A percentile compares a stretch with the other conserved stretches of the same genome.
phyloP scores from a whole-genome alignment of 2,113 vertebrate species.

The Rhabdomys dilectus region DNA sequence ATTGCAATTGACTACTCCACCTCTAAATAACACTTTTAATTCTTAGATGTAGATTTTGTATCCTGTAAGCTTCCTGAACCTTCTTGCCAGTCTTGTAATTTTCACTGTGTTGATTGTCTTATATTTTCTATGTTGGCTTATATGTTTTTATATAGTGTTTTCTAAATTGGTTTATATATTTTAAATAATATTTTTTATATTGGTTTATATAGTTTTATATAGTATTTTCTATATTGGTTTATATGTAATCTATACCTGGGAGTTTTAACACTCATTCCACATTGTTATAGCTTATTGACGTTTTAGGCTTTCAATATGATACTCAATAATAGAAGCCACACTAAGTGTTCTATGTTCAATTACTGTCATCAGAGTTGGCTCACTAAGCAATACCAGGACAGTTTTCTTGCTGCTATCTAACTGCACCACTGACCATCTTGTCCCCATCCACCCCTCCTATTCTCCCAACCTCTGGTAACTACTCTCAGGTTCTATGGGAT shows the following conservation, averaged over 20 bases:
- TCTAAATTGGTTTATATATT: not conserved
- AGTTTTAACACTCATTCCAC: not conserved
- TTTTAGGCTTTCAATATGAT: not conserved
- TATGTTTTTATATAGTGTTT: no score
- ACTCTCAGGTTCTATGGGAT: not conserved
- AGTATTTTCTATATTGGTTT: no score
- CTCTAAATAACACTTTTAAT: constrained; percentile 12
- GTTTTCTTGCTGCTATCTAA: not conserved
- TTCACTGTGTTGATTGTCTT: not conserved
- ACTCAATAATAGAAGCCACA: not conserved
- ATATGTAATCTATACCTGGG: not conserved
- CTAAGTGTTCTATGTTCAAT: not conserved
- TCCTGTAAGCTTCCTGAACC: not conserved
- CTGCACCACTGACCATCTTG: not conserved
- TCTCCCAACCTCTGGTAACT: not conserved
- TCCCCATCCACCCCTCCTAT: not conserved
- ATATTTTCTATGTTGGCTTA: no score
- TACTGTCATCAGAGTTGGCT: not conserved
- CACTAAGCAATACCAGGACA: not conserved
- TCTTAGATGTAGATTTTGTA: constrained; percentile 27
- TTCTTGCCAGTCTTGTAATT: not conserved
- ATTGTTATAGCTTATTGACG: not conserved
- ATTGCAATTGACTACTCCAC: not conserved
- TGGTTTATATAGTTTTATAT: no score
- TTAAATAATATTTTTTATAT: no score